Conservation (phyloP, 2,113 vertebrate species). For the Proteles cristata region DNA sequence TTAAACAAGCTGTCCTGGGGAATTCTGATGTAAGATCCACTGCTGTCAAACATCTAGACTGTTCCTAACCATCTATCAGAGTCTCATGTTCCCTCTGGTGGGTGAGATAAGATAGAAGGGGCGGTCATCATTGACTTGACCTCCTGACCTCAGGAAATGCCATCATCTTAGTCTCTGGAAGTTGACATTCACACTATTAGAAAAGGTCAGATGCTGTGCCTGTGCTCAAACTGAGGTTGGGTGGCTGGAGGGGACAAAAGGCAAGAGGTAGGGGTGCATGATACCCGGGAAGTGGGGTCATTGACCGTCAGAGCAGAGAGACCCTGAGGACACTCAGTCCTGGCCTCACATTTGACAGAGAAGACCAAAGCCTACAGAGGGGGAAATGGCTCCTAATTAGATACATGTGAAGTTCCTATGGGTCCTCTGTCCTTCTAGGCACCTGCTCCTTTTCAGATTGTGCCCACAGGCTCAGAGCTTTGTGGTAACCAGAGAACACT, state of each 20-base stretch:
- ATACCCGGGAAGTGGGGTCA: not conserved
- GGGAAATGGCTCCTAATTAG: not conserved
- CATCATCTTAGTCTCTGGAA: not conserved
- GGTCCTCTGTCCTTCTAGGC: not conserved
- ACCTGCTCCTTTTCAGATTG: not conserved
- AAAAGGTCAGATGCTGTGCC: not conserved
- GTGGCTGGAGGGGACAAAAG: not conserved
- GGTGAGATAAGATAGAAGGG: not conserved
- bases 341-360: not conserved
- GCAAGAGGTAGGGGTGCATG: not conserved
- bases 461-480: not conserved
- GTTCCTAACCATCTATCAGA: not conserved
- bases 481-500: not conserved
- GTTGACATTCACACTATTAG: constrained; percentile 16
- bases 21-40: not conserved
- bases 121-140: not conserved
- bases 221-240: not conserved
- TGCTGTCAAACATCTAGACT: not conserved
- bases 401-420: not conserved
- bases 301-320: not conserved
- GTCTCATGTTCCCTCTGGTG: fast-evolving
- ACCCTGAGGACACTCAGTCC: not conserved
- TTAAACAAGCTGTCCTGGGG: not conserved
- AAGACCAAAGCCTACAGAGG: not conserved
- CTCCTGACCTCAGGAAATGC: not conserved